Evolutionary conservation across 2,113 vertebrate species (phyloP).

Genomic region (Thinocorus orbignyianus): DNA sequence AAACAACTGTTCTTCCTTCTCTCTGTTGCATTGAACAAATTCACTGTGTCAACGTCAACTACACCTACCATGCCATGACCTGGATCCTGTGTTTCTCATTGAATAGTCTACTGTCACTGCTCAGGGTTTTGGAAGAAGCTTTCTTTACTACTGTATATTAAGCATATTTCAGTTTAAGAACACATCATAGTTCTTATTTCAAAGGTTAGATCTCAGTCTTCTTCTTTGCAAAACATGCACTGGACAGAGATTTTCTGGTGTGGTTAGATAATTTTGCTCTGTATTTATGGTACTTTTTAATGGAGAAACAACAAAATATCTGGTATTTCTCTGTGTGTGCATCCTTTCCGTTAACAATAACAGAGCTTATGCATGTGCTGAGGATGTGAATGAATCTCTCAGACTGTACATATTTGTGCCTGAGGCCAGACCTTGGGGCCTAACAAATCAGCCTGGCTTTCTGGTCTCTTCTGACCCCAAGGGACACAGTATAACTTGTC

Average conservation of each 20-base stretch:
- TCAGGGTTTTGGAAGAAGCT: neutral
- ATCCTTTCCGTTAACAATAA: neutral
- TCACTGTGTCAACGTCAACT: neutral
- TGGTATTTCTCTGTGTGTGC: neutral
- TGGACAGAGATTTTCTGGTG: neutral
- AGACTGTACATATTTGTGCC: neutral
- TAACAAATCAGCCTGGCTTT: constrained; percentile 18
- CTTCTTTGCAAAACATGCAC: neutral
- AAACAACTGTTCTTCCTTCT: neutral
- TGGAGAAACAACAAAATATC: neutral
- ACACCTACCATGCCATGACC: neutral
- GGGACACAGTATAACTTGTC: neutral
- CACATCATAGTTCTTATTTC: neutral
- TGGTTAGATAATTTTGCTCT: neutral
- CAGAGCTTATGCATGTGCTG: neutral
- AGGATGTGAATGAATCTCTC: neutral
- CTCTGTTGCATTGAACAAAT: neutral
- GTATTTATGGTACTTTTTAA: neutral
- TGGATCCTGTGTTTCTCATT: neutral
- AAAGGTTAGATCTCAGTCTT: neutral
- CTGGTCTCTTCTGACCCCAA: neutral
- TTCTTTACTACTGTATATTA: neutral
- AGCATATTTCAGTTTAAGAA: neutral
- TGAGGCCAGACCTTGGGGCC: neutral
- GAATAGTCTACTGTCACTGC: too few species aligned